Percentiles rank a stretch among this genome's conserved stretches.
These are phyloP conservation scores for Drosophila anomalipes DNA, from an alignment of 2,888 invertebrate species.

Conservation along the genomic window DNA sequence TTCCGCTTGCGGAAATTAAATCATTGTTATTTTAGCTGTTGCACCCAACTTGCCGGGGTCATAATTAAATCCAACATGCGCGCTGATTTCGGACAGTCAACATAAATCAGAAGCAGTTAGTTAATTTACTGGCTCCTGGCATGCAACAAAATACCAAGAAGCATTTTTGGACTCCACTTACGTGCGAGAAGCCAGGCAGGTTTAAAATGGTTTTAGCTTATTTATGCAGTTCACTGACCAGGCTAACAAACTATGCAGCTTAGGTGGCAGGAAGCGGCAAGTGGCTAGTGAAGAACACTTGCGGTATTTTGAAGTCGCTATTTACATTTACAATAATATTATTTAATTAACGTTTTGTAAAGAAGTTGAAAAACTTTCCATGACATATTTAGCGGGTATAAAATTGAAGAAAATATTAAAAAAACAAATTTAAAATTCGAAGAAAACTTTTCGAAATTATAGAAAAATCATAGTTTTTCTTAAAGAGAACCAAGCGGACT, in stretches of 20 bases:
- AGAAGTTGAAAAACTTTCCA: not conserved
- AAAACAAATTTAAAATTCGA: too few relatives aligned
- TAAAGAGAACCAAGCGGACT: too few relatives aligned
- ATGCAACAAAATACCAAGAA: conserved; percentile 58
- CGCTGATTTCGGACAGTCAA: conserved; percentile 40
- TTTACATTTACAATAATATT: not conserved
- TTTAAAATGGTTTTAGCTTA: conserved; percentile 36
- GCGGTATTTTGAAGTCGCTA: not conserved
- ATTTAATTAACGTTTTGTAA: not conserved
- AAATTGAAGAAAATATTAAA: not conserved
- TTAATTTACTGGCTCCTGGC: conserved; percentile 58
- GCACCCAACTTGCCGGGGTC: conserved; percentile 21
- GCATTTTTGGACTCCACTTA: not conserved
- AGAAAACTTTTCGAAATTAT: not conserved
- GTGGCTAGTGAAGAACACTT: not conserved
- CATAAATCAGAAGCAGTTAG: conserved; percentile 50
- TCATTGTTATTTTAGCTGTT: conserved; percentile 47
- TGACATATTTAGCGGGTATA: not conserved
- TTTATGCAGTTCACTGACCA: conserved; percentile 63
- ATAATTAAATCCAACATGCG: conserved; percentile 63
- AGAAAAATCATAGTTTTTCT: too few relatives aligned
- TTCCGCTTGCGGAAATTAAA: conserved; percentile 68
- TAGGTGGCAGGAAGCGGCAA: conserved; percentile 27
- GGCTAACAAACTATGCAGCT: not conserved
- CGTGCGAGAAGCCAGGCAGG: not conserved